phyloP scores from a whole-genome alignment of 2,797 vertebrate species.

The Pyrrhura leucotis region DNA sequence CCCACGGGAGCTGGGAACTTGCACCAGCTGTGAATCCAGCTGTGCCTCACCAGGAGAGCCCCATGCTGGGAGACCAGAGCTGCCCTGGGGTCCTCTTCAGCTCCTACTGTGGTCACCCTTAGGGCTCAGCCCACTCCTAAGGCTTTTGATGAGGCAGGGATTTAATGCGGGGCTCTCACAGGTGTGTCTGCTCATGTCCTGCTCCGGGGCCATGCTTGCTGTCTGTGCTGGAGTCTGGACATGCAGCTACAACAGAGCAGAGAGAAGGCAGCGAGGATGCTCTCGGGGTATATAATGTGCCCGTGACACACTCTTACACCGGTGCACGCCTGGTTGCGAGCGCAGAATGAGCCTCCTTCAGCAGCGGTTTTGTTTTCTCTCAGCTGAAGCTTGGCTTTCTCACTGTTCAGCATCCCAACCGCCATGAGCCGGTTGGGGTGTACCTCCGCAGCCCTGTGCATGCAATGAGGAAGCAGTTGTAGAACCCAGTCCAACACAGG shows the following conservation, averaged over 20 bases:
- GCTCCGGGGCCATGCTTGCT: rapidly evolving
- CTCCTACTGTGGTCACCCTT: rapidly evolving
- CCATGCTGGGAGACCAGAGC: background rate
- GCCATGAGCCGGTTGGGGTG: rapidly evolving
- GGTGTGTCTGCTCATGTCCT: background rate
- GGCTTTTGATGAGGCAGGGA: background rate
- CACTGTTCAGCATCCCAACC: background rate
- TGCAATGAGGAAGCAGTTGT: background rate
- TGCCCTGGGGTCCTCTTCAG: background rate
- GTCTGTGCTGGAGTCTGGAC: background rate
- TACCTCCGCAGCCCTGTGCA: background rate
- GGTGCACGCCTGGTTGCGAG: background rate
- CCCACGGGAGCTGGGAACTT: background rate
- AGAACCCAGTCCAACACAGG: background rate
- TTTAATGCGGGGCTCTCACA: background rate
- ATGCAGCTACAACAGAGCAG: rapidly evolving
- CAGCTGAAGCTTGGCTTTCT: background rate
- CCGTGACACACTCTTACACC: background rate
- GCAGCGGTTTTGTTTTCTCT: background rate
- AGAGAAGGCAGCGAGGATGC: background rate
- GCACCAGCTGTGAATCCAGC: background rate
- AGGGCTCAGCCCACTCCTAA: background rate
- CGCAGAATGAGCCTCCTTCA: background rate
- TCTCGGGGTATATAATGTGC: background rate
- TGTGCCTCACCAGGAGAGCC: background rate